Conservation (phyloP, 2,797 vertebrate genomes). For the Acanthiza pusilla region DNA sequence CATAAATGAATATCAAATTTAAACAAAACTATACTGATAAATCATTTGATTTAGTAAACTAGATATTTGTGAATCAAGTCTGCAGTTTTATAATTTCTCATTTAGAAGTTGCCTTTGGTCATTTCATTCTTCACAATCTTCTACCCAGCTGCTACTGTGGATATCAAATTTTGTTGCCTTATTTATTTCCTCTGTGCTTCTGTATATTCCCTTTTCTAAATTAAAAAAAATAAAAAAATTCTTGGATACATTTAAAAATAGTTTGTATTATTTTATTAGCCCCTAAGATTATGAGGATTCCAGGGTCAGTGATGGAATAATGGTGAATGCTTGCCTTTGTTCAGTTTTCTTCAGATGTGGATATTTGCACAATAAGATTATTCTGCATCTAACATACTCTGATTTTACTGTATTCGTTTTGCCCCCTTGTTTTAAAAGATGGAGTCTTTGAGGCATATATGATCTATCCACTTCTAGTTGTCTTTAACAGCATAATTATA, state of each 20-base stretch:
- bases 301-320: neutral
- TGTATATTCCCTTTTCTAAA: neutral
- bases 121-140: neutral
- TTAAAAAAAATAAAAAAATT: neutral
- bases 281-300: neutral
- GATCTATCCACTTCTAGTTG: neutral
- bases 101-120: neutral
- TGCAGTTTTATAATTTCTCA: neutral
- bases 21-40: neutral
- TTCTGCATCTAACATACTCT: neutral
- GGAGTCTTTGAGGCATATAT: neutral
- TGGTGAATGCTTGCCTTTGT: neutral
- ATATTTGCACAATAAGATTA: neutral
- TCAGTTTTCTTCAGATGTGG: neutral
- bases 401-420: neutral
- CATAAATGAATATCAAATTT: neutral
- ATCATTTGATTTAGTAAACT: neutral
- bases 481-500: conserved; percentile 23
- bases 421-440: neutral
- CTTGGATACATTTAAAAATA: fast-evolving
- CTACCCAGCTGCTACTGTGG: neutral
- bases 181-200: neutral
- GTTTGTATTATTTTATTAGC: neutral
- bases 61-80: neutral
- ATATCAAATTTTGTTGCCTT: neutral